Evolutionary conservation across 1,140 invertebrate species (phyloP).

Genomic region (Thaumetopoea pityocampa): DNA sequence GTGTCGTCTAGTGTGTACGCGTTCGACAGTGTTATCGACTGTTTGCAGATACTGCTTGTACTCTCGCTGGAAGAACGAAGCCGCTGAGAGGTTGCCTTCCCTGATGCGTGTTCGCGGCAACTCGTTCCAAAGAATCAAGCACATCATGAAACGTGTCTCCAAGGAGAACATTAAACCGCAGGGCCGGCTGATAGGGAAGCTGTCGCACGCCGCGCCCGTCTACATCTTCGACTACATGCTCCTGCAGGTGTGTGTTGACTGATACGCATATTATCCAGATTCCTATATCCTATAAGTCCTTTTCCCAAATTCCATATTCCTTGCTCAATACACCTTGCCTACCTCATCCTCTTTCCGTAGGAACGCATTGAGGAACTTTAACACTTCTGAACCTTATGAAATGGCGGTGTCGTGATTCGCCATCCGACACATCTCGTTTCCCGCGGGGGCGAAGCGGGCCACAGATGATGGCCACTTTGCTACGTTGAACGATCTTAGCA

Average conservation of each 20-base stretch:
- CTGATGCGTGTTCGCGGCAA: conserved; percentile 89
- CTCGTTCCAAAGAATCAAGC: conserved; percentile 93
- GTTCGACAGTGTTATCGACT: conserved; percentile 9
- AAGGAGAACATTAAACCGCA: conserved; percentile 99
- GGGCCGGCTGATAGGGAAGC: conserved; percentile 95
- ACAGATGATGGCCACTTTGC: too few species aligned
- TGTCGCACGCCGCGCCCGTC: conserved; percentile 96
- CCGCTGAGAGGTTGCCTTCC: conserved; percentile 87
- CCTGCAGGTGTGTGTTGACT: conserved; percentile 79
- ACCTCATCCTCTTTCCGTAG: too few species aligned
- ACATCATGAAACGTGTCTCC: conserved; percentile 97
- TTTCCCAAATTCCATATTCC: too few species aligned
- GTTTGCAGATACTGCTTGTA: conserved; percentile 89
- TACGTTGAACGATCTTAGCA: too few species aligned
- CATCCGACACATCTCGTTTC: too few species aligned
- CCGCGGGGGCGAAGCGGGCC: too few species aligned
- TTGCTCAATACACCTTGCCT: too few species aligned
- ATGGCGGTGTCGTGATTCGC: background rate
- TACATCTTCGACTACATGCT: conserved; percentile 97
- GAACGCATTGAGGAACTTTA: too few species aligned
- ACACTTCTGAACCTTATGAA: too few species aligned
- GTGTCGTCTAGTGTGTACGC: too few species aligned
- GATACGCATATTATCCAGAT: too few species aligned
- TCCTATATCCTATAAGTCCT: too few species aligned
- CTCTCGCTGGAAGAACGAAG: conserved; percentile 90